A percentile compares a stretch with the other conserved stretches of the same genome.
These are phyloP conservation scores for Drosophila kuntzei DNA, from an alignment of 2,888 invertebrate species.

Conservation along the genomic window DNA sequence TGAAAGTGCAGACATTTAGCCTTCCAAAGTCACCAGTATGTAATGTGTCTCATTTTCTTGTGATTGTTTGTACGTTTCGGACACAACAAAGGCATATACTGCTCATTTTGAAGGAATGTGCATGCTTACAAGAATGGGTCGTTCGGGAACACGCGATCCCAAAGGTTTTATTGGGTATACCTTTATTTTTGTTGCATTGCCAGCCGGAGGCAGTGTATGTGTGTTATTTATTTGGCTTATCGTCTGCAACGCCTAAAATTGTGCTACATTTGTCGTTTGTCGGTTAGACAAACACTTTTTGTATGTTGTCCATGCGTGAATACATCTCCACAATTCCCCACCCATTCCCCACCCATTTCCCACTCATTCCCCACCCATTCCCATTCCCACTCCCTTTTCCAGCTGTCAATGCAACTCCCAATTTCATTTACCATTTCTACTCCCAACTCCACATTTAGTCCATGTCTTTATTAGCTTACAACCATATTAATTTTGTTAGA, in stretches of 20 bases:
- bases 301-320: conserved; percentile 25
- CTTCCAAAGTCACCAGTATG: too few relatives aligned
- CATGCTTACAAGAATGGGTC: too few relatives aligned
- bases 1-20: too few relatives aligned
- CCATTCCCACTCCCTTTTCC: not conserved
- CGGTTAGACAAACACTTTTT: conserved; percentile 71
- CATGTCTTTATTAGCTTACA: conserved; percentile 67
- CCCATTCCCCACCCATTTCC: not conserved
- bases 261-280: conserved; percentile 76
- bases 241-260: conserved; percentile 60
- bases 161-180: too few relatives aligned
- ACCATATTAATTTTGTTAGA: conserved; percentile 81
- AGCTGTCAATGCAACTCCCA: not conserved
- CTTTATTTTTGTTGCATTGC: conserved; percentile 55
- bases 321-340: not conserved
- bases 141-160: too few relatives aligned
- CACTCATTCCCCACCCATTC: not conserved
- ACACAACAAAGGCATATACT: too few relatives aligned
- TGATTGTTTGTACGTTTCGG: too few relatives aligned
- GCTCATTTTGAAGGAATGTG: too few relatives aligned
- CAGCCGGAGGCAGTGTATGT: conserved; percentile 22
- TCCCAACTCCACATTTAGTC: conserved; percentile 12
- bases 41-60: too few relatives aligned
- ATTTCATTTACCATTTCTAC: not conserved
- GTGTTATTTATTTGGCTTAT: conserved; percentile 82